phyloP scores from a whole-genome alignment of 1,140 invertebrate species.

The Lepidostoma basale region DNA sequence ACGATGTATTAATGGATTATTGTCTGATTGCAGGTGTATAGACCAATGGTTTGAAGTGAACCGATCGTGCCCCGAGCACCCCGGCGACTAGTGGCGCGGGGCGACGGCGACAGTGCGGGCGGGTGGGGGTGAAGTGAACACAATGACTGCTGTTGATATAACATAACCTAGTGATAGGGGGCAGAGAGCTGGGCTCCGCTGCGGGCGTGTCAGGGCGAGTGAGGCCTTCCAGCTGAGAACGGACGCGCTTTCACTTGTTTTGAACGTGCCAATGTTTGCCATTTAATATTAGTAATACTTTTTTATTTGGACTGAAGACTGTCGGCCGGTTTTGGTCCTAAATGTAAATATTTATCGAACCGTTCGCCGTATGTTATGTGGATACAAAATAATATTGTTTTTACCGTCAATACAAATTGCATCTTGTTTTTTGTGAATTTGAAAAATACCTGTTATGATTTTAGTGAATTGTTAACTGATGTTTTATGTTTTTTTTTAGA shows the following conservation, averaged over 20 bases:
- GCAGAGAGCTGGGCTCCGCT: slow-evolving; percentile 14
- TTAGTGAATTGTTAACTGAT: slow-evolving; percentile 46
- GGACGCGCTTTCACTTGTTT: slow-evolving; percentile 42
- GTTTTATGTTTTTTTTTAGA: slow-evolving; percentile 46
- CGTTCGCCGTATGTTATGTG: slow-evolving; percentile 26
- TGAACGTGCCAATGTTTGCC: slow-evolving; percentile 45
- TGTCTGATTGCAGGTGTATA: slow-evolving; percentile 78
- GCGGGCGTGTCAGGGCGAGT: slow-evolving; percentile 35
- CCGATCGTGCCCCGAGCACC: slow-evolving; percentile 95
- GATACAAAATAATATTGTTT: slow-evolving; percentile 35
- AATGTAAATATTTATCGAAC: slow-evolving; percentile 44
- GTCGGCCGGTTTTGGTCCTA: slow-evolving; percentile 39
- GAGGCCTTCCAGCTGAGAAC: slow-evolving; percentile 25
- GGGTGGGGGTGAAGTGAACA: slow-evolving; percentile 39
- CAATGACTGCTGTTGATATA: slow-evolving; percentile 44
- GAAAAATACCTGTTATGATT: slow-evolving; percentile 32
- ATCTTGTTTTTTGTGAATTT: slow-evolving; percentile 39
- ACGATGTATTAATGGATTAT: no score
- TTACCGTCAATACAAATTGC: slow-evolving; percentile 40
- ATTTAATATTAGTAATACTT: slow-evolving; percentile 42
- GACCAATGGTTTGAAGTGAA: slow-evolving; percentile 98
- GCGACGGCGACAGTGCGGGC: not conserved
- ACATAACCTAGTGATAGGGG: slow-evolving; percentile 37
- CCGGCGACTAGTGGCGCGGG: slow-evolving; percentile 77
- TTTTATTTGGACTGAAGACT: slow-evolving; percentile 44